phyloP scores from a whole-genome alignment of 2,888 invertebrate species.

The Ceraclea dissimilis region DNA sequence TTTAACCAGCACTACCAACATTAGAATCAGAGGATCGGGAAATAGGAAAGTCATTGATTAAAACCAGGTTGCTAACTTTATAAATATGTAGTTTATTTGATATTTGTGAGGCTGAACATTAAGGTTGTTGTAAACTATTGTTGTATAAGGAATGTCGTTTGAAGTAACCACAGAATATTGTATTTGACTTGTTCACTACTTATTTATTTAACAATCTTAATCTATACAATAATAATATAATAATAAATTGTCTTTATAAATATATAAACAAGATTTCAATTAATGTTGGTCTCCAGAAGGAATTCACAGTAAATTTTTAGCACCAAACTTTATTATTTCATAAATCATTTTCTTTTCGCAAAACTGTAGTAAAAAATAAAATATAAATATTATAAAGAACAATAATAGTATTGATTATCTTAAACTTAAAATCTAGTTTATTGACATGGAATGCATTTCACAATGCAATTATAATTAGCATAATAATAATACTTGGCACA shows the following conservation, averaged over 20 bases:
- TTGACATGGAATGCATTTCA: conserved; percentile 25
- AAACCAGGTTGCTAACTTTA: too few relatives aligned
- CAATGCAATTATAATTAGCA: conserved; percentile 21
- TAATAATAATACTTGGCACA: conserved; percentile 23
- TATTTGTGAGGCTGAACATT: too few relatives aligned
- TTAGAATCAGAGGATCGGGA: too few relatives aligned
- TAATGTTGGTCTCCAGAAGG: conserved; percentile 21
- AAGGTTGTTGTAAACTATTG: too few relatives aligned
- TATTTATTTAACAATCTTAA: conserved; percentile 8
- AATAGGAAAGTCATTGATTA: too few relatives aligned
- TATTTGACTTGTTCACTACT: background rate
- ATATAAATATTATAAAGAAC: conserved; percentile 15
- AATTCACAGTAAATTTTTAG: conserved; percentile 23
- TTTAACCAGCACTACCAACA: too few relatives aligned
- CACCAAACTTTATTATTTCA: conserved; percentile 18
- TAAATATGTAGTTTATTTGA: too few relatives aligned
- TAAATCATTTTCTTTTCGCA: conserved; percentile 4
- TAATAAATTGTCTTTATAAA: background rate
- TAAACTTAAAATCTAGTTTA: conserved; percentile 19
- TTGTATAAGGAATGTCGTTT: too few relatives aligned
- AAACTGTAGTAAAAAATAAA: conserved; percentile 17
- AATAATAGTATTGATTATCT: conserved; percentile 7
- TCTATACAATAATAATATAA: conserved; percentile 1
- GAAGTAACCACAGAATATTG: too few relatives aligned
- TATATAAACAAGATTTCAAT: conserved; percentile 8